A percentile compares a stretch with the other conserved stretches of the same genome.
Evolutionary conservation across 2,888 invertebrate species (phyloP).

Genomic region (Acronicta psi): DNA sequence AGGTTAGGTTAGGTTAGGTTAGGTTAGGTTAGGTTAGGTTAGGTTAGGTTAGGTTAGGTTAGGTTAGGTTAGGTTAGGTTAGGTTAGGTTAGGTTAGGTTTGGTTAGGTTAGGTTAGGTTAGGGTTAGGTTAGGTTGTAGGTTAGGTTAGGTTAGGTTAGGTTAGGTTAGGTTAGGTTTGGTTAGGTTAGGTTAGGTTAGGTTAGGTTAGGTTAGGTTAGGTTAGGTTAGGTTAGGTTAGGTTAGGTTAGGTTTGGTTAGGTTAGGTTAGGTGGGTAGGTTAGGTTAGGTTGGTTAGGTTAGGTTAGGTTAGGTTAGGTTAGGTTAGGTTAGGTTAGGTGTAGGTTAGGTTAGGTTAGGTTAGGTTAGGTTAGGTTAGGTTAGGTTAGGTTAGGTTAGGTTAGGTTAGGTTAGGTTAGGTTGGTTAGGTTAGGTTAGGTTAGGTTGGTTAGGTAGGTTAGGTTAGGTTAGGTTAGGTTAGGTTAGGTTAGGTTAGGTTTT

Average conservation of each 20-base stretch:
- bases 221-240: conserved; percentile 11
- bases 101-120: conserved; percentile 28
- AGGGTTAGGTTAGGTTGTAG: conserved; percentile 20
- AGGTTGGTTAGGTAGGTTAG: conserved; percentile 40
- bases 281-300: conserved; percentile 11
- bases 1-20: conserved; percentile 25
- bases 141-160: conserved; percentile 21
- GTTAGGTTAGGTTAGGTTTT: conserved; percentile 10
- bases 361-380: conserved; percentile 22
- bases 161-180: conserved; percentile 23
- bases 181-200: conserved; percentile 17
- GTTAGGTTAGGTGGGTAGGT: conserved; percentile 12
- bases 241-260: conserved; percentile 16
- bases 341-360: conserved; percentile 25
- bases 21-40: conserved; percentile 23
- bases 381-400: conserved; percentile 37
- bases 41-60: conserved; percentile 17
- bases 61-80: too few relatives aligned
- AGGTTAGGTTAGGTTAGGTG: conserved; percentile 40
- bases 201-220: conserved; percentile 20
- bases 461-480: conserved; percentile 11
- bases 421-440: background rate
- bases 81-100: conserved; percentile 31
- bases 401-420: conserved; percentile 31
- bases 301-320: conserved; percentile 28